phyloP scores from a whole-genome alignment of 2,113 vertebrate genomes.

The Dendropsophus ebraccatus region DNA sequence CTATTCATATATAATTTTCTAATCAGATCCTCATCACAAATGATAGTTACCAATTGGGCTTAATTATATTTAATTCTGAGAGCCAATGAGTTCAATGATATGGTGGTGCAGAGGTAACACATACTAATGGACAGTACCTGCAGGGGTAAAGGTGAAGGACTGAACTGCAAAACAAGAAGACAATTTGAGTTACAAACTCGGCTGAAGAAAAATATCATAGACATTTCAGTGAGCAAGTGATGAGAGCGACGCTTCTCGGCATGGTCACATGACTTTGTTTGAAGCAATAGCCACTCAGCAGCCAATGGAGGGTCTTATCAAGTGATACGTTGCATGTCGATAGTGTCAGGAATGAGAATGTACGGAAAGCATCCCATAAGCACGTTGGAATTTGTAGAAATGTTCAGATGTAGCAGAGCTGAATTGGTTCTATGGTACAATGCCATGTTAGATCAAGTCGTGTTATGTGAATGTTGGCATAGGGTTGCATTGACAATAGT shows the following conservation, averaged over 20 bases:
- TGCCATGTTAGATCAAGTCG: not conserved
- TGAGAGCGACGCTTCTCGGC: conserved; percentile 39
- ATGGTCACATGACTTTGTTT: conserved; percentile 63
- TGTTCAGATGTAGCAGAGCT: not conserved
- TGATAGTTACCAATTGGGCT: conserved; percentile 9
- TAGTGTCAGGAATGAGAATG: conserved; percentile 10
- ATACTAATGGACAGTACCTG: conserved; percentile 88
- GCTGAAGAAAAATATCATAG: not conserved
- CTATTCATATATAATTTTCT: conserved; percentile 35
- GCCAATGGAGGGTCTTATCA: conserved; percentile 61
- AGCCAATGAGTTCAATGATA: conserved; percentile 56
- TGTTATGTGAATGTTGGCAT: not conserved
- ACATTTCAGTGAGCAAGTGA: conserved; percentile 54
- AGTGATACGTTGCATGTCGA: not conserved
- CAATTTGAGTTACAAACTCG: conserved; percentile 71
- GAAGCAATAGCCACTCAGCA: conserved; percentile 71
- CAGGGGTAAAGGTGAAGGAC: conserved; percentile 90
- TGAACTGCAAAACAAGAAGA: conserved; percentile 92
- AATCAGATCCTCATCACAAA: conserved; percentile 1
- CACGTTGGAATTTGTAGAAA: not conserved
- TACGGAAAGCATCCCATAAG: not conserved
- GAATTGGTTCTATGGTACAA: not conserved
- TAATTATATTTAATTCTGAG: conserved; percentile 57
- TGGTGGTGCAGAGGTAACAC: conserved; percentile 70
- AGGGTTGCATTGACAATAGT: not conserved